These are phyloP conservation scores for Chiridota heheva DNA, from an alignment of 35 echinoderm and acorn worm species.

Conservation along the genomic window DNA sequence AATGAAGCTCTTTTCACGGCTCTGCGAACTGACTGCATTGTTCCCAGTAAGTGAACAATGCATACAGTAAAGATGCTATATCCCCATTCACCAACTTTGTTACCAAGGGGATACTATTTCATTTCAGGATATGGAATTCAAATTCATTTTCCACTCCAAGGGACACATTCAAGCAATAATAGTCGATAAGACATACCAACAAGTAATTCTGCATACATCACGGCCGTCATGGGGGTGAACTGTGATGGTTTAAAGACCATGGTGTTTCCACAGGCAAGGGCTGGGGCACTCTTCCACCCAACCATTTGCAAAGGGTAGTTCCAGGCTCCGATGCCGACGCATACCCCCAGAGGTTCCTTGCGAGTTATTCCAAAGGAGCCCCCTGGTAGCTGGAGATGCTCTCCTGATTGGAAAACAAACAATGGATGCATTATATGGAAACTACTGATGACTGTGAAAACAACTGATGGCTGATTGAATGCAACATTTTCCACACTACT, in stretches of 20 bases:
- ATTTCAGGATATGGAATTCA: too few species aligned
- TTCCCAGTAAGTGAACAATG: too few species aligned
- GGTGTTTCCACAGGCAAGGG: slow-evolving; percentile 87
- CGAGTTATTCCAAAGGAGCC: slow-evolving; percentile 87
- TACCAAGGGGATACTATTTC: too few species aligned
- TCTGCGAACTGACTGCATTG: too few species aligned
- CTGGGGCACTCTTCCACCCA: slow-evolving; percentile 84
- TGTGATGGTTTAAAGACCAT: slow-evolving; percentile 98
- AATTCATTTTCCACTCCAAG: too few species aligned
- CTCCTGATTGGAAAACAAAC: slow-evolving; percentile 55
- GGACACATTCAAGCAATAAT: not conserved
- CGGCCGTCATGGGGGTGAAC: slow-evolving; percentile 79
- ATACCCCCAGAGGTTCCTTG: slow-evolving; percentile 86
- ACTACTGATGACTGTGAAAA: too few species aligned
- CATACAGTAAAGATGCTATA: too few species aligned
- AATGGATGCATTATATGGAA: too few species aligned
- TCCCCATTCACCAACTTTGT: too few species aligned
- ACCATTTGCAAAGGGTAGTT: slow-evolving; percentile 94
- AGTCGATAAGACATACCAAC: slow-evolving; percentile 31
- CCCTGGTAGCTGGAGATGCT: slow-evolving; percentile 67
- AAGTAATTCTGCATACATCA: slow-evolving; percentile 73
- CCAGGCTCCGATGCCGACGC: slow-evolving; percentile 95
- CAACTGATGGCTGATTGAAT: too few species aligned
- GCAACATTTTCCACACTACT: too few species aligned
- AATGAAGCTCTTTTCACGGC: too few species aligned